Conservation (phyloP, 2,797 vertebrate genomes). For the Hippocampus kuda region DNA sequence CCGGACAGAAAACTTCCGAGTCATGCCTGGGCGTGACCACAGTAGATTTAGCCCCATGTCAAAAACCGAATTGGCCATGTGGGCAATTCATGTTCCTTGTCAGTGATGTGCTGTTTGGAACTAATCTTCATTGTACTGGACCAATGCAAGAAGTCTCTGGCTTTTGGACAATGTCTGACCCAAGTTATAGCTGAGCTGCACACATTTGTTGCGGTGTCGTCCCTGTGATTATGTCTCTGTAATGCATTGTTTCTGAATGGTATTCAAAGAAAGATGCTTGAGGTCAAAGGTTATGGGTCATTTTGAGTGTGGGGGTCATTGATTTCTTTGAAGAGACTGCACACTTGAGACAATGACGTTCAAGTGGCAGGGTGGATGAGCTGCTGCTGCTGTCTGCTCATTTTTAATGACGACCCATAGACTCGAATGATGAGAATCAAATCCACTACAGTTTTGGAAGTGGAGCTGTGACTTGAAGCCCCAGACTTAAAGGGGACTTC, state of each 20-base stretch:
- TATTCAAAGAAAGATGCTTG: neutral
- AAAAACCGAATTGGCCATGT: too few species aligned
- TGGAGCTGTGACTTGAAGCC: constrained; percentile 35
- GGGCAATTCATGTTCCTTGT: too few species aligned
- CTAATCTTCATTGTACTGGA: too few species aligned
- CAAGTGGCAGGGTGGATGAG: neutral
- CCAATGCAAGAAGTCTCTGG: too few species aligned
- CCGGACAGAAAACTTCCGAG: too few species aligned
- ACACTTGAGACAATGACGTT: neutral
- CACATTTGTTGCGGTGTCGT: too few species aligned
- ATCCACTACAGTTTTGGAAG: constrained; percentile 35
- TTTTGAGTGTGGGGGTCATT: neutral
- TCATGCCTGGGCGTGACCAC: too few species aligned
- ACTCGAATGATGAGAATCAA: constrained; percentile 39
- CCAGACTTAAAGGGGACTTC: constrained; percentile 48
- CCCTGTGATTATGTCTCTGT: too few species aligned
- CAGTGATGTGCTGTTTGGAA: too few species aligned
- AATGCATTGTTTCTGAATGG: neutral
- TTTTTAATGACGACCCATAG: constrained; percentile 49
- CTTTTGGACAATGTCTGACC: too few species aligned
- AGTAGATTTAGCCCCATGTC: too few species aligned
- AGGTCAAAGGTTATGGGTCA: neutral
- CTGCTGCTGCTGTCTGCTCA: neutral
- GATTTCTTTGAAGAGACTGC: neutral
- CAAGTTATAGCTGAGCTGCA: too few species aligned